A percentile compares a stretch with the other conserved stretches of the same genome.
Conservation (phyloP, 2,888 invertebrate species). For the Chouioia cunea region DNA sequence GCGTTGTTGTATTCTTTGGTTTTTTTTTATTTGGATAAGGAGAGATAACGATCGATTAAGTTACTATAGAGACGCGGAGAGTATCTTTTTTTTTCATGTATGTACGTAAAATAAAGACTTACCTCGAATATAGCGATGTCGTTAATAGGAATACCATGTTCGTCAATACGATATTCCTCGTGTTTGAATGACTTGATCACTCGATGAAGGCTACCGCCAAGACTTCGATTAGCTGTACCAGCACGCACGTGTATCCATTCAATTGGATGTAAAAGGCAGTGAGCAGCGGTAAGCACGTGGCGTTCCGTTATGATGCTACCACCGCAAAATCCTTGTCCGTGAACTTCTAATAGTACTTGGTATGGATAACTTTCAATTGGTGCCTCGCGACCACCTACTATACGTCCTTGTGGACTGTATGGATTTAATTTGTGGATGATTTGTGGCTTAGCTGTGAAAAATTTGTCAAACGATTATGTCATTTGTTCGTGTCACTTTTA, state of each 20-base stretch:
- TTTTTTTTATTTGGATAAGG: no score
- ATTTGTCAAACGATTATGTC: not conserved
- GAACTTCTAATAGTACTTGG: conserved; percentile 67
- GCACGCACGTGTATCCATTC: conserved; percentile 62
- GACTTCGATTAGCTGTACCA: conserved; percentile 66
- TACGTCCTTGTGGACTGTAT: conserved; percentile 55
- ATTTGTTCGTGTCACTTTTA: no score
- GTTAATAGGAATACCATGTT: conserved; percentile 52
- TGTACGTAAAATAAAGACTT: no score
- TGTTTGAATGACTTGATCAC: conserved; percentile 70
- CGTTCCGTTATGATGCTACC: conserved; percentile 70
- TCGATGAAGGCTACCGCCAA: conserved; percentile 70
- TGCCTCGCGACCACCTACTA: conserved; percentile 70
- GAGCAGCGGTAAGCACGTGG: conserved; percentile 73
- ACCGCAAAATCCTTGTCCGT: conserved; percentile 71
- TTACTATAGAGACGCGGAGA: no score
- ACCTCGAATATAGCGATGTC: conserved; percentile 73
- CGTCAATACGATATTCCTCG: conserved; percentile 66
- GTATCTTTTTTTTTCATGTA: no score
- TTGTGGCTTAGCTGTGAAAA: not conserved
- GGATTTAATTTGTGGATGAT: not conserved
- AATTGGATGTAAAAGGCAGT: conserved; percentile 68
- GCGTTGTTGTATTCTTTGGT: no score
- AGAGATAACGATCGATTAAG: no score
- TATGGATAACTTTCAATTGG: conserved; percentile 70